phyloP scores from a whole-genome alignment of 2,113 vertebrate species.

The Lichenostomus cassidix region DNA sequence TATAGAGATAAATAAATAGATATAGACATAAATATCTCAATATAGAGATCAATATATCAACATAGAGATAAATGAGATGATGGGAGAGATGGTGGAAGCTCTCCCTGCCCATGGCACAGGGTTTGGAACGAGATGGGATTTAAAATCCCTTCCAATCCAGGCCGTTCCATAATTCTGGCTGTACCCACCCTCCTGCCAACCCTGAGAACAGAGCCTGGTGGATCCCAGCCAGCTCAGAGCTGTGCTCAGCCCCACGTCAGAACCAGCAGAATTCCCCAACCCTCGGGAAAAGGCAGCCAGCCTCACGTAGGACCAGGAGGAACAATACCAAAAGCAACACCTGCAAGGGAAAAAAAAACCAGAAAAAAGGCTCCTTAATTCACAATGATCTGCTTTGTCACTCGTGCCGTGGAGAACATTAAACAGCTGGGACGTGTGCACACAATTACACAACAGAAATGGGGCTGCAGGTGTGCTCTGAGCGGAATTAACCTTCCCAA shows the following conservation, averaged over 20 bases:
- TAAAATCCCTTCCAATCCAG: background rate
- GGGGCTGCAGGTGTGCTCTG: background rate
- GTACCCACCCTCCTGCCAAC: background rate
- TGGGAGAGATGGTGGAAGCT: no score
- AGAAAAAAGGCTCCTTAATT: background rate
- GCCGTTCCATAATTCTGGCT: background rate
- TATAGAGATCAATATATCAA: no score
- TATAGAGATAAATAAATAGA: no score
- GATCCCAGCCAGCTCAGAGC: background rate
- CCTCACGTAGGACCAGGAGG: background rate
- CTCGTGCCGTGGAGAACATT: background rate
- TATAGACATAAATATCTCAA: no score
- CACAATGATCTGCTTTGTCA: background rate
- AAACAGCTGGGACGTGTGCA: background rate
- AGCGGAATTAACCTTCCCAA: background rate
- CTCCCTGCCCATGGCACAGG: background rate
- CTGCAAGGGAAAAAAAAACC: background rate
- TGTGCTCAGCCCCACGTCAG: background rate
- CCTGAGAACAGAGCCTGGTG: fast-evolving
- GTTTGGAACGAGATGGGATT: background rate
- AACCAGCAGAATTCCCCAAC: background rate
- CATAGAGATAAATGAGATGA: no score
- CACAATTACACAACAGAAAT: background rate
- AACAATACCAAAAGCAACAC: background rate
- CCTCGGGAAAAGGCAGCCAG: background rate